Conservation (phyloP, 2,797 vertebrate species). For the Aldrovandia affinis region DNA sequence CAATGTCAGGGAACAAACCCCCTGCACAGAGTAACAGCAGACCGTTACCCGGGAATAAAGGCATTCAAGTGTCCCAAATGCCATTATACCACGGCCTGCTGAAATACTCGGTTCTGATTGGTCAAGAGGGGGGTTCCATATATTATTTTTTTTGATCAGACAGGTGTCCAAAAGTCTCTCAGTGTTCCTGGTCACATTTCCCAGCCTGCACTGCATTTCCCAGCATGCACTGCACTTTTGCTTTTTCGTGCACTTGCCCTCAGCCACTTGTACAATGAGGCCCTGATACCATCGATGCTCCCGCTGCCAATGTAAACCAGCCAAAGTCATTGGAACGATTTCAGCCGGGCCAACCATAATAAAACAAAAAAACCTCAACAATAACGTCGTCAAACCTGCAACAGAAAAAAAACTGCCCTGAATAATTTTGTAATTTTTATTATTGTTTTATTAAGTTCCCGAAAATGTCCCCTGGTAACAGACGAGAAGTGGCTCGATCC, state of each 20-base stretch:
- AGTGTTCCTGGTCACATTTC: background rate
- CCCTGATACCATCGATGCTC: constrained; percentile 27
- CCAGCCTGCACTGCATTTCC: background rate
- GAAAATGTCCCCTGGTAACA: background rate
- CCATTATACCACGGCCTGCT: too few relatives aligned
- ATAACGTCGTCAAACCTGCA: constrained; percentile 20
- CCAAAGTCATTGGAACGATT: constrained; percentile 20
- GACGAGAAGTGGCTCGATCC: background rate
- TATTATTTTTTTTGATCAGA: too few relatives aligned
- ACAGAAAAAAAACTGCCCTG: background rate
- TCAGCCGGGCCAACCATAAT: constrained; percentile 33
- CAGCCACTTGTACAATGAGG: constrained; percentile 30
- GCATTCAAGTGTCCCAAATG: too few relatives aligned
- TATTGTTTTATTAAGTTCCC: too few relatives aligned
- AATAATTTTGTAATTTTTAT: background rate
- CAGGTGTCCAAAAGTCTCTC: background rate
- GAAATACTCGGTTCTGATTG: too few relatives aligned
- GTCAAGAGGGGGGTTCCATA: too few relatives aligned
- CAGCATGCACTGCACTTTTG: background rate
- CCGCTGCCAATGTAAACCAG: constrained; percentile 38
- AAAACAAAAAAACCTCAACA: constrained; percentile 23
- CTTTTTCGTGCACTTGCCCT: background rate
- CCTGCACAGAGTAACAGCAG: background rate
- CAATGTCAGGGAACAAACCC: background rate
- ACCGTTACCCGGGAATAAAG: too few relatives aligned